These are phyloP conservation scores for Agonopterix arenella DNA, from an alignment of 2,888 invertebrate species.

Conservation along the genomic window DNA sequence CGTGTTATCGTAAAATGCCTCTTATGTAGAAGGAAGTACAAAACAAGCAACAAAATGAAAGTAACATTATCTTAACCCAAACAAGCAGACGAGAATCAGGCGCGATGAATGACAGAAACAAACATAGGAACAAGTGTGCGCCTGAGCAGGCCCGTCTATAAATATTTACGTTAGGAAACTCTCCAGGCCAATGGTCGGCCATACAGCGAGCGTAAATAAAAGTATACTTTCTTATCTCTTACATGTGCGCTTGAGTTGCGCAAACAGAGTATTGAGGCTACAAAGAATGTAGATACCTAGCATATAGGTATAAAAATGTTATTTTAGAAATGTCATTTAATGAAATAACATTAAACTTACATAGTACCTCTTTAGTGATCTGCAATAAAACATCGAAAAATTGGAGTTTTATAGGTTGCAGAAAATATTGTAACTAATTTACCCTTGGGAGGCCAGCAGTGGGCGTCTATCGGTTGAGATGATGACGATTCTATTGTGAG, in stretches of 20 bases:
- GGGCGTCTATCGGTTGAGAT: too few species aligned
- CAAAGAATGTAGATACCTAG: constrained; percentile 2
- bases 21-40: neutral
- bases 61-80: constrained; percentile 8
- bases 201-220: constrained; percentile 59
- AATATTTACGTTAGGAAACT: constrained; percentile 75
- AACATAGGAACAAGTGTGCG: constrained; percentile 69
- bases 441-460: too few species aligned
- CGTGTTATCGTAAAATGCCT: too few species aligned
- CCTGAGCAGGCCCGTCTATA: constrained; percentile 56
- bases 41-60: constrained; percentile 3
- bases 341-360: too few species aligned
- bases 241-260: constrained; percentile 60
- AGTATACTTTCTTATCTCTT: constrained; percentile 69
- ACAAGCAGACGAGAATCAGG: constrained; percentile 35
- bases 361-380: too few species aligned
- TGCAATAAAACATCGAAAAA: too few species aligned
- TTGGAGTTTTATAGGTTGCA: too few species aligned
- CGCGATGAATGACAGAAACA: constrained; percentile 71
- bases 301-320: neutral
- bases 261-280: constrained; percentile 44
- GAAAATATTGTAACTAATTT: too few species aligned
- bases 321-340: too few species aligned
- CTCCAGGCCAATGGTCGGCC: constrained; percentile 68
- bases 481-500: too few species aligned